Percentiles rank a stretch among this genome's conserved stretches.
These are phyloP conservation scores for Misgurnus anguillicaudatus DNA, from an alignment of 2,113 vertebrate genomes.

Conservation along the genomic window DNA sequence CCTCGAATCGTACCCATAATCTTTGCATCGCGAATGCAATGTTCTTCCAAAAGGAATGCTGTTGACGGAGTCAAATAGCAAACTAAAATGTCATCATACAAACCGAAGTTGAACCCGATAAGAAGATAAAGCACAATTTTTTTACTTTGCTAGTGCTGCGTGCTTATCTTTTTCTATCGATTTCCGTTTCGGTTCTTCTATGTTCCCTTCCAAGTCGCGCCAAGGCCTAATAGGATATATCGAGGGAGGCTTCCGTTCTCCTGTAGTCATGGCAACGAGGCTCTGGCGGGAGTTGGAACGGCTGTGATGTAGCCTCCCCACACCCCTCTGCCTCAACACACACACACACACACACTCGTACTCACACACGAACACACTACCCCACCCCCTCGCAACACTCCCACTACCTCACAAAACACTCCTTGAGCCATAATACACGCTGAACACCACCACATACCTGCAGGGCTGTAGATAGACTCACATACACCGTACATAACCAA, in stretches of 20 bases:
- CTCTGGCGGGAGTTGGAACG: slow-evolving; percentile 77
- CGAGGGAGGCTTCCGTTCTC: slow-evolving; percentile 75
- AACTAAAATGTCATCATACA: not conserved
- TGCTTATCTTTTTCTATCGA: slow-evolving; percentile 35
- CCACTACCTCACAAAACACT: slow-evolving; percentile 50
- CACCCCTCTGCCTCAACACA: slow-evolving; percentile 56
- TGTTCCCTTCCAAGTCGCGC: slow-evolving; percentile 48
- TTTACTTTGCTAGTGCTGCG: slow-evolving; percentile 33
- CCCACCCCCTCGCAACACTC: slow-evolving; percentile 42
- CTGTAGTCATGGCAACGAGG: slow-evolving; percentile 73
- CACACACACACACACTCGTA: slow-evolving; percentile 16
- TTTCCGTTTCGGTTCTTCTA: slow-evolving; percentile 30
- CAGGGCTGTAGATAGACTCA: slow-evolving; percentile 47
- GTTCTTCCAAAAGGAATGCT: no score
- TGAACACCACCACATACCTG: slow-evolving; percentile 53
- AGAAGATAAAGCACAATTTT: slow-evolving; percentile 3
- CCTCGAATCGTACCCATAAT: no score
- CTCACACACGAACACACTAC: slow-evolving; percentile 41
- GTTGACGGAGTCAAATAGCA: no score
- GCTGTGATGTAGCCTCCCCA: slow-evolving; percentile 68
- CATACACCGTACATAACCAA: slow-evolving; percentile 62
- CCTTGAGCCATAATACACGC: slow-evolving; percentile 59
- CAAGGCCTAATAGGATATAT: slow-evolving; percentile 73
- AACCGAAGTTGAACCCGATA: not conserved
- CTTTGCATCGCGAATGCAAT: no score